Evolutionary conservation across 1,140 invertebrate species (phyloP), one percentile per base, ranked within the genome.

Genomic region (Calephelis virginiensis): DNA sequence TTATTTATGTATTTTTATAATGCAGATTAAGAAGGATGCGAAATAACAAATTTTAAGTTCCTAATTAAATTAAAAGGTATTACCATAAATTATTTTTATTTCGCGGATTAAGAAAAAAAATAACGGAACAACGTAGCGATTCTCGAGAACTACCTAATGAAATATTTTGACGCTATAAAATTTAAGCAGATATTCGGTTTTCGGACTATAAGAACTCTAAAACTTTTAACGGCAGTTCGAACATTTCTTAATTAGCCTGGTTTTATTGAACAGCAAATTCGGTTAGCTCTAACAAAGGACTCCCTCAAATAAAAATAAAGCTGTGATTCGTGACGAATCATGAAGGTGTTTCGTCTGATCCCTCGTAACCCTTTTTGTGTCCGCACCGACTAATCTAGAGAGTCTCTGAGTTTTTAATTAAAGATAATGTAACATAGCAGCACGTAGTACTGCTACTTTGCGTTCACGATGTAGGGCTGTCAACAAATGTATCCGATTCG

Each of bases 211-310:
- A 80, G 74, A 74, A 80, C 76, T 74, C 73, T 71, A 81, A 82
- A 80, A 77, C 75, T 79, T 81, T 82, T 81, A 83, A 86, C 78
- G 78, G 80, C 83, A 75, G 76, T 71, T 76, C 80, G 77, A 82
- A 86, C 83, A 89, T 90, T 89, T 87, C 84, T 86, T 90, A 89
- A 90, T 90, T 90, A 89, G 85, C 78, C 76, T 77, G 74, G 85
- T 89, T 89, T 90, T 90, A 89, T 85, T 82, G 79, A 74, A 81
- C 82, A 82, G 84, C 88, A 89, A 90, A 89, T 89, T 90, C 86
- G 83, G 86, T 89, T 88, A 89, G 82, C 81, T 82, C 73, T 70
- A 83, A 90, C 86, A 90, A 89, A 86, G 81, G 76, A 43, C 75
- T 84, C 84, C 77, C 77, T 86, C 83, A 85, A 87, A 86, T 87